Percentiles rank a stretch among this genome's conserved stretches.
These are phyloP conservation scores for Brachionus angularis DNA, from an alignment of 1,140 invertebrate species.

Conservation along the genomic window DNA sequence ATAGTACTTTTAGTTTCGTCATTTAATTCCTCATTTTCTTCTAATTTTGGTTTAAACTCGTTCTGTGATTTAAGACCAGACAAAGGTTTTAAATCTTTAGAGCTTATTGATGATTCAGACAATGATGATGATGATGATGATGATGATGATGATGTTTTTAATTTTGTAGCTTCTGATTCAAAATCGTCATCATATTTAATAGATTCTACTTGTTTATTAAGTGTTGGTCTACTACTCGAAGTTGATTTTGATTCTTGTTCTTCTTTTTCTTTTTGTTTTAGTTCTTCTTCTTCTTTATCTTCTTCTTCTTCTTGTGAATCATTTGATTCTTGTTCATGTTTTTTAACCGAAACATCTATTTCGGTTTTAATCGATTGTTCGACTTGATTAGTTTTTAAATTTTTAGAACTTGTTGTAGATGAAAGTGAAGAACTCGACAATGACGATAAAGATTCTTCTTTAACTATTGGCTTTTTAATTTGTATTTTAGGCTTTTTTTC, in stretches of 20 bases:
- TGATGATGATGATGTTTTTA: neutral
- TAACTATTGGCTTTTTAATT: neutral
- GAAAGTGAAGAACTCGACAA: neutral
- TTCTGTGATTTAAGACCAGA: neutral
- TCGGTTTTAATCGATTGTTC: no score
- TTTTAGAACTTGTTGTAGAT: no score
- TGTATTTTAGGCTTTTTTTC: neutral
- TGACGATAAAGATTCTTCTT: neutral
- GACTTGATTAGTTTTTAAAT: no score
- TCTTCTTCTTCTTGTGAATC: no score
- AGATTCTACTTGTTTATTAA: neutral
- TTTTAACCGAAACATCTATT: no score
- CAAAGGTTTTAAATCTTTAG: neutral
- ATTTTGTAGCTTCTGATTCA: neutral
- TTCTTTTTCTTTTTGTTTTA: no score
- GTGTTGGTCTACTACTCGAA: neutral
- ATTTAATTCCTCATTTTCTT: neutral
- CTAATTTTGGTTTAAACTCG: neutral
- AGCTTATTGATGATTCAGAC: no score
- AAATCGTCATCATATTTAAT: slow-evolving; percentile 17
- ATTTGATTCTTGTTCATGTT: no score
- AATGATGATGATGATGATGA: no score
- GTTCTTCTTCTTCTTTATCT: no score
- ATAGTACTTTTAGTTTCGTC: slow-evolving; percentile 17
- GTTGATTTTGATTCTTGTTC: neutral